Evolutionary conservation across 2,888 invertebrate genomes (phyloP).

Genomic region (Camponotus fellah): DNA sequence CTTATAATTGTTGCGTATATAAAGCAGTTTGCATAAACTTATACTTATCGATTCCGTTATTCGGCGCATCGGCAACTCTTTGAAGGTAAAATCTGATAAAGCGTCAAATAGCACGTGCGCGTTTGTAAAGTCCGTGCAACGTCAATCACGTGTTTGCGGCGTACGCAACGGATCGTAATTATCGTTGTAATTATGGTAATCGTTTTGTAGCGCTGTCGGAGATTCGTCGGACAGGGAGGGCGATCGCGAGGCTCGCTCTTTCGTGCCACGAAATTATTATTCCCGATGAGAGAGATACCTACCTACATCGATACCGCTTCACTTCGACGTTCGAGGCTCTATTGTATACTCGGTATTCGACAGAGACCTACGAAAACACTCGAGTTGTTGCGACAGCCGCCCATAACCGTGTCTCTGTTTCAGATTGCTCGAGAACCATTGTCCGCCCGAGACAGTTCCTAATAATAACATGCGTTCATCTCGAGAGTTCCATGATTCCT

Average conservation of each 20-base stretch:
- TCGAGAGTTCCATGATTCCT: constrained; percentile 61
- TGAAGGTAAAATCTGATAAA: constrained; percentile 41
- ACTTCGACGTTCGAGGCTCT: constrained; percentile 64
- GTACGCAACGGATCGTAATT: constrained; percentile 24
- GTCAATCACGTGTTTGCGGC: constrained; percentile 30
- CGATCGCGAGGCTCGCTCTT: not conserved
- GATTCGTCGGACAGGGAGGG: constrained; percentile 5
- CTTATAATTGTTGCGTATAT: not conserved
- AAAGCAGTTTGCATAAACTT: not conserved
- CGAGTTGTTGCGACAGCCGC: constrained; percentile 80
- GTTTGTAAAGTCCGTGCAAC: constrained; percentile 2
- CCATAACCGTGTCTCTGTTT: constrained; percentile 75
- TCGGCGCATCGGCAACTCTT: not conserved
- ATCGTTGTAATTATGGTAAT: constrained; percentile 38
- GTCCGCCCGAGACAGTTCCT: constrained; percentile 50
- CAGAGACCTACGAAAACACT: constrained; percentile 80
- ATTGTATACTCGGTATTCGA: constrained; percentile 70
- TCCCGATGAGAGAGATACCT: constrained; percentile 57
- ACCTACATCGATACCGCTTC: constrained; percentile 60
- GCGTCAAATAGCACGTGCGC: constrained; percentile 14
- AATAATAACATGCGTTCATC: constrained; percentile 62
- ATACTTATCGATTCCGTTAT: constrained; percentile 4
- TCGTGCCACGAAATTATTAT: constrained; percentile 65
- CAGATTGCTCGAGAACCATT: constrained; percentile 68
- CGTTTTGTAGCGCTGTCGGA: constrained; percentile 20